Evolutionary conservation across 2,888 invertebrate genomes (phyloP).

Genomic region (Tigriopus californicus): DNA sequence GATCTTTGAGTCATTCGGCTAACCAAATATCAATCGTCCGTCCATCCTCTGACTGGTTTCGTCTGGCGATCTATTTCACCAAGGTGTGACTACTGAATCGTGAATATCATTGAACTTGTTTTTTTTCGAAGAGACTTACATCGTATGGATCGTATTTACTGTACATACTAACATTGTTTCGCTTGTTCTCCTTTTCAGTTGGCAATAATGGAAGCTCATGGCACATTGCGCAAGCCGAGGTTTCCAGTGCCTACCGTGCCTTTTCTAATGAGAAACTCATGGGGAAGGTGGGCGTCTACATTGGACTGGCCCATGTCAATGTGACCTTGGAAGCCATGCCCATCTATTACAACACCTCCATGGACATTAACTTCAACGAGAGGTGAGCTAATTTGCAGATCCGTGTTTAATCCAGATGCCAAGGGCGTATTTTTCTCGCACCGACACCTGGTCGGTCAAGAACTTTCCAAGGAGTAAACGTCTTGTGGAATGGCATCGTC

Average conservation of each 20-base stretch:
- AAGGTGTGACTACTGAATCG: background rate
- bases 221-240: conserved; percentile 67
- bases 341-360: conserved; percentile 26
- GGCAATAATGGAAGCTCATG: conserved; percentile 76
- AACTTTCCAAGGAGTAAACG: no score
- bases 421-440: no score
- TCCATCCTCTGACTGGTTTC: background rate
- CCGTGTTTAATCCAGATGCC: no score
- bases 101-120: background rate
- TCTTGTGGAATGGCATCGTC: no score
- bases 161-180: background rate
- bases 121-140: background rate
- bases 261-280: conserved; percentile 70
- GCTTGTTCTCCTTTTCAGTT: conserved; percentile 36
- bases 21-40: background rate
- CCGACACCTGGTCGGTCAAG: no score
- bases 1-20: background rate
- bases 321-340: conserved; percentile 54
- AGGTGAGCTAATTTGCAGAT: conserved; percentile 21
- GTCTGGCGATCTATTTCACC: background rate
- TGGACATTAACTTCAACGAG: conserved; percentile 79
- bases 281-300: conserved; percentile 73
- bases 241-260: conserved; percentile 69
- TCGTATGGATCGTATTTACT: background rate
- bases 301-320: conserved; percentile 85